A percentile compares a stretch with the other conserved stretches of the same genome.
phyloP scores from a whole-genome alignment of 2,113 vertebrate species.

The Pseudopodoces humilis region DNA sequence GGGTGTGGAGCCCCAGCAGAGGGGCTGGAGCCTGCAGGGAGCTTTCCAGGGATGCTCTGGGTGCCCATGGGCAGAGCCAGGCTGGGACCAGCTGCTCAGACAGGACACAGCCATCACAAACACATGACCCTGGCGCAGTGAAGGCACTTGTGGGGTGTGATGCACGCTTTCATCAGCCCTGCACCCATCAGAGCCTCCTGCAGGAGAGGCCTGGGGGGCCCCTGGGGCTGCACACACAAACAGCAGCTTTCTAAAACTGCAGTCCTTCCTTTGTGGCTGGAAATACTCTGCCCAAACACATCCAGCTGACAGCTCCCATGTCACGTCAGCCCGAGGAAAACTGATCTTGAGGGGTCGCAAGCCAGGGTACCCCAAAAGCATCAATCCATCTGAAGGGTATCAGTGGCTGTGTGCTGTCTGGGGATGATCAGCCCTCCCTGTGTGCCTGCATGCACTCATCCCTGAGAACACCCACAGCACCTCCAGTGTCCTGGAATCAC shows the following conservation, averaged over 20 bases:
- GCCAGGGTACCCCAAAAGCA: not conserved
- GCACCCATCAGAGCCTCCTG: not conserved
- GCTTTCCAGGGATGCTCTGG: not conserved
- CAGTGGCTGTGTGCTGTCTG: not conserved
- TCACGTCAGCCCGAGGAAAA: not conserved
- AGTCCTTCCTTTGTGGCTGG: not conserved
- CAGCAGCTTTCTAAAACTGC: not conserved
- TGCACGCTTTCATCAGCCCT: not conserved
- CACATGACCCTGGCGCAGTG: fast-evolving
- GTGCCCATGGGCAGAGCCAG: fast-evolving
- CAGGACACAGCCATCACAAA: not conserved
- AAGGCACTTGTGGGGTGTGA: too few relatives aligned
- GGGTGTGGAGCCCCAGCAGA: not conserved
- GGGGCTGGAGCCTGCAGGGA: not conserved
- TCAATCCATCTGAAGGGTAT: not conserved
- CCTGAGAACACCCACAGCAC: not conserved
- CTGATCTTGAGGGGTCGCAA: not conserved
- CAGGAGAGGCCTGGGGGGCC: not conserved
- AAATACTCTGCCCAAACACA: not conserved
- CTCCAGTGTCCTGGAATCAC: not conserved
- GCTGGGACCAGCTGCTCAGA: not conserved
- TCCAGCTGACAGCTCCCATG: not conserved
- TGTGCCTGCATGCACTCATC: too few relatives aligned
- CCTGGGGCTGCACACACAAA: not conserved
- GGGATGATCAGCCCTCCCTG: not conserved